A percentile compares a stretch with the other conserved stretches of the same genome.
Conservation (phyloP, 2,888 invertebrate species). For the Helicoverpa assulta region DNA sequence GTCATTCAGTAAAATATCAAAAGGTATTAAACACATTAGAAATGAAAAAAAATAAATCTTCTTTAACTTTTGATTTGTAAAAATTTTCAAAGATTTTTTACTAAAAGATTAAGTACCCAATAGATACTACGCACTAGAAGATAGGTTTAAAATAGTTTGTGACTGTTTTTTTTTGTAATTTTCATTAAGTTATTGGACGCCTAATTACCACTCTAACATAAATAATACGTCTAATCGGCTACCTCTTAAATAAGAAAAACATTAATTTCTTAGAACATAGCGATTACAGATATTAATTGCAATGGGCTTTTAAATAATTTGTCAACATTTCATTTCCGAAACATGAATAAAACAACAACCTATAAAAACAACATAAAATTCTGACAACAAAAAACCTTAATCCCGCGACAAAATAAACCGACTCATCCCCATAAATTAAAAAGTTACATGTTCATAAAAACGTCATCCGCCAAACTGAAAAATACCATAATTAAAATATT, state of each 20-base stretch:
- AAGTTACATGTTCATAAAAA: slow-evolving; percentile 39
- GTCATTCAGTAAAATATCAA: slow-evolving; percentile 13
- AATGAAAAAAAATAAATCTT: neutral
- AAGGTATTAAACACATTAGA: slow-evolving; percentile 2
- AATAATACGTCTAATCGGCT: no score
- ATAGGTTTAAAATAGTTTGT: no score
- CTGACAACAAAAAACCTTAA: slow-evolving; percentile 10
- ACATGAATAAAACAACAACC: slow-evolving; percentile 3
- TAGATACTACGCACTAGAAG: no score
- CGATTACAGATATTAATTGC: no score
- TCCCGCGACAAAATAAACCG: slow-evolving; percentile 18
- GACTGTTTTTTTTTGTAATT: no score
- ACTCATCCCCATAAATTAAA: slow-evolving; percentile 34
- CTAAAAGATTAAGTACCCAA: no score
- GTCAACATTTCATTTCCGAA: neutral
- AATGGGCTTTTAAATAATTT: no score
- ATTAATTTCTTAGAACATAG: no score
- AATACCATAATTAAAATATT: slow-evolving; percentile 60
- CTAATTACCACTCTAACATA: no score
- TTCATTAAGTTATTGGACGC: no score
- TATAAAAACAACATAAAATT: slow-evolving; percentile 20
- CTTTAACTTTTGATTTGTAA: neutral
- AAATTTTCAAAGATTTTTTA: neutral
- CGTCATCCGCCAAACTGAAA: slow-evolving; percentile 24
- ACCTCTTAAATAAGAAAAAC: no score